Conservation (phyloP, 2,113 vertebrate genomes). For the Carettochelys insculpta region DNA sequence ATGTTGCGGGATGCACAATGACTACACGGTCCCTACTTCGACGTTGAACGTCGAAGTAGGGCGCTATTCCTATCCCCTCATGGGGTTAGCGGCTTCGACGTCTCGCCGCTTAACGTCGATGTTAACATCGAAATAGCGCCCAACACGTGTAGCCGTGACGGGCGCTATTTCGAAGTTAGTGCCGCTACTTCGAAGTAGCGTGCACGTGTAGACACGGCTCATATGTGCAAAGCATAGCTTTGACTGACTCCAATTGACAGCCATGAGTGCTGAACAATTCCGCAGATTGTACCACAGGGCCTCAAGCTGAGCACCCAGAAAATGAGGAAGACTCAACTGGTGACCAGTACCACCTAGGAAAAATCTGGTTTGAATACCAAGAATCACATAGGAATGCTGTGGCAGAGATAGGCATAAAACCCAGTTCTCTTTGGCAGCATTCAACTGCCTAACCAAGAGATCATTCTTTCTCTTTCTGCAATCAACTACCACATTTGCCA, state of each 20-base stretch:
- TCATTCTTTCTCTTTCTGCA: background rate
- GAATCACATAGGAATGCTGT: background rate
- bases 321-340: background rate
- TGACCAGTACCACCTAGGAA: background rate
- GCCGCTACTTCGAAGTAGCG: no score
- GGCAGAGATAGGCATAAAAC: background rate
- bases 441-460: background rate
- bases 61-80: no score
- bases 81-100: no score
- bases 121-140: no score
- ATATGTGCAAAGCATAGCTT: background rate
- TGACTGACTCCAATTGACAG: background rate
- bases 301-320: background rate
- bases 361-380: background rate
- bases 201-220: no score
- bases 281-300: background rate
- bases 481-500: background rate
- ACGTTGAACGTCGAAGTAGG: no score
- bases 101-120: no score
- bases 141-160: no score
- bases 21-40: no score
- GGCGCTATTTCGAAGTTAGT: no score
- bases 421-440: background rate
- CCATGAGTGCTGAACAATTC: background rate
- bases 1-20: no score